A percentile compares a stretch with the other conserved stretches of the same genome.
Evolutionary conservation across 2,113 vertebrate species (phyloP).

Genomic region (Apeltes quadracus): DNA sequence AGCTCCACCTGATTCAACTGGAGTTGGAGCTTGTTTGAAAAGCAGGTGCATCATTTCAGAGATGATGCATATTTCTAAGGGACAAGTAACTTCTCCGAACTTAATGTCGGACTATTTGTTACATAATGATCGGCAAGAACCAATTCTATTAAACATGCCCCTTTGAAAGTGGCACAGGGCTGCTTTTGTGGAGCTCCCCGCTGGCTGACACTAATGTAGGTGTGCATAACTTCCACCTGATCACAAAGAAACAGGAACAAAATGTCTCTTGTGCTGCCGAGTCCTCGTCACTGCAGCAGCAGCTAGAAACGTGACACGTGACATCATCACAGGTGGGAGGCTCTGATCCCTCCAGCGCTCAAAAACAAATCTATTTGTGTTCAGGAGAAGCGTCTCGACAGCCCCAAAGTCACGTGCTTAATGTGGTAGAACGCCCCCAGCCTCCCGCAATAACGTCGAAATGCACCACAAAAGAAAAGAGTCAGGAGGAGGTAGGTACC

Average conservation of each 20-base stretch:
- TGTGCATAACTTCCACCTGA: constrained; percentile 17
- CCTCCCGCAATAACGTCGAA: constrained; percentile 10
- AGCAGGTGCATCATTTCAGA: neutral
- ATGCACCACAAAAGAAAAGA: constrained; percentile 28
- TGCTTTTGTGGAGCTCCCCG: neutral
- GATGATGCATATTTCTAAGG: neutral
- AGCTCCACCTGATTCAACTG: neutral
- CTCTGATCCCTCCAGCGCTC: constrained; percentile 4
- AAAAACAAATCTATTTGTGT: neutral
- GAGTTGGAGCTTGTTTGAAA: neutral
- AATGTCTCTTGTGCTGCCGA: constrained; percentile 17
- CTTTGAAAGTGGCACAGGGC: neutral
- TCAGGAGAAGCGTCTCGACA: constrained; percentile 10
- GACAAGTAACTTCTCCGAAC: neutral
- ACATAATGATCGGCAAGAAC: neutral
- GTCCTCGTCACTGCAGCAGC: constrained; percentile 23
- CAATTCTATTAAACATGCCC: neutral
- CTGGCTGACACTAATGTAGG: neutral
- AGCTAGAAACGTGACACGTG: constrained; percentile 39
- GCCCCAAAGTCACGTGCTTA: constrained; percentile 10
- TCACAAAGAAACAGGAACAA: constrained; percentile 27
- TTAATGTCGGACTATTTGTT: neutral
- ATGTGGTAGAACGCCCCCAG: neutral
- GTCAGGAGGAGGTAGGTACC: constrained; percentile 9
- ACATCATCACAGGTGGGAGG: constrained; percentile 19